Evolutionary conservation across 2,113 vertebrate species (phyloP), one percentile per base, ranked within the genome.

Genomic region (Indicator maculatus): DNA sequence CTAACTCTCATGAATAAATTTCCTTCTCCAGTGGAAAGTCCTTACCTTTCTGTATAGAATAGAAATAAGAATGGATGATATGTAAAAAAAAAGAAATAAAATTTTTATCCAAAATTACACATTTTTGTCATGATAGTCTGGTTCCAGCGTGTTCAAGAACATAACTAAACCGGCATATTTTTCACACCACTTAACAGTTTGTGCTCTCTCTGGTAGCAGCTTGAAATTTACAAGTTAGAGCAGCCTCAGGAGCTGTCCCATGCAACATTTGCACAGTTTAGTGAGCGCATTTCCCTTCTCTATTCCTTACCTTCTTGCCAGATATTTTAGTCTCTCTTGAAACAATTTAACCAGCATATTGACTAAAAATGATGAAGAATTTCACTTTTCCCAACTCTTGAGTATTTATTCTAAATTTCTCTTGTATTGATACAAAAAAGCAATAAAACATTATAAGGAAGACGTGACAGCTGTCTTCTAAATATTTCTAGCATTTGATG

Each of bases 61-160:
- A 90, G 90, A 92, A 91, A 33, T 90, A 93, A 75, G 69, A 94
- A 87, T 65, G 53, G 50, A 65, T 90, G 55, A 61, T 45, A 45
- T 94, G 88, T 93, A 52, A 74, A 86, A 84, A 64, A 67, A 82
- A 81, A 61, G 14, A 94, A 95, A 93, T 91, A 93, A 95, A 93
- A 59, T 15, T 41, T 63, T 59, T 58, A 66, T 86, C 87, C 30
- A 83, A 91, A 75, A 76, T 81, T 50, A 16, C 16, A 16, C 89
- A 19, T 74, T 70, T 81, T 85, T 86, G 92, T 90, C 92, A 93
- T 89, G n/a, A 84, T 87, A 93, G 59, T 96, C 81, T 94, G 86
- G 89, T 78, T 90, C 39, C 83, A 86, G 30, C 55, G 39, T 84
- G 80, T 81, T 83, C n/a, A 75, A 83, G 38, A 86, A 56, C 39